Percentiles rank a stretch among this genome's conserved stretches.
Evolutionary conservation across 2,888 invertebrate species (phyloP).

Genomic region (Beris morrisii): DNA sequence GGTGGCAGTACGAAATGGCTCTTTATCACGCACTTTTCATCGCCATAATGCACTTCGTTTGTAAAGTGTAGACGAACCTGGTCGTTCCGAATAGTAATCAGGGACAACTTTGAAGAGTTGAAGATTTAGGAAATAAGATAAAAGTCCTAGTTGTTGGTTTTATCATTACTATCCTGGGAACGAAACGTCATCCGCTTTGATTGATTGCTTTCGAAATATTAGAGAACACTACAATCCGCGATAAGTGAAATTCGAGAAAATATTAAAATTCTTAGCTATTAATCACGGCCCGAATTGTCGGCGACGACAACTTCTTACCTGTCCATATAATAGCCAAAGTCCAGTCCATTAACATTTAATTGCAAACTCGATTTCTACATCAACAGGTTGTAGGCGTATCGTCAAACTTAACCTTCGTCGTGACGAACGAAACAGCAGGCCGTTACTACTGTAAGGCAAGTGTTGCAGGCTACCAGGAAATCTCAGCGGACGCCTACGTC

Average conservation of each 20-base stretch:
- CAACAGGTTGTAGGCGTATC: slow-evolving; percentile 70
- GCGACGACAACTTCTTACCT: neutral
- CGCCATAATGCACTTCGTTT: neutral
- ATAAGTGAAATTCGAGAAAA: no score
- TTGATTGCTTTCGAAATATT: no score
- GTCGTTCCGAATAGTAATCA: slow-evolving; percentile 21
- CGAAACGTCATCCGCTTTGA: no score
- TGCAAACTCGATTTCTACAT: slow-evolving; percentile 34
- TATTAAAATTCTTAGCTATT: no score
- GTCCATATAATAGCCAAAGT: neutral
- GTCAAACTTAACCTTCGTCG: slow-evolving; percentile 75
- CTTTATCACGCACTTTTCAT: slow-evolving; percentile 29
- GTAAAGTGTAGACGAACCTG: no score
- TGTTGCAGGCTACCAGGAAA: slow-evolving; percentile 83
- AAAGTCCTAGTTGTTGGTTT: no score
- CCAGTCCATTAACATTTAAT: slow-evolving; percentile 26
- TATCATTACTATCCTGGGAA: no score
- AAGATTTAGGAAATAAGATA: no score
- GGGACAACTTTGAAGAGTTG: slow-evolving; percentile 20
- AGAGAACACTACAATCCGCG: no score
- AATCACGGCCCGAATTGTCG: no score
- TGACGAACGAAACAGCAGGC: slow-evolving; percentile 80
- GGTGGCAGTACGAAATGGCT: slow-evolving; percentile 7
- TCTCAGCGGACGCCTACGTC: slow-evolving; percentile 78
- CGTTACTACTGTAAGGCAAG: slow-evolving; percentile 87